Conservation (phyloP, 2,888 invertebrate genomes). For the Parasteatoda lunata region DNA sequence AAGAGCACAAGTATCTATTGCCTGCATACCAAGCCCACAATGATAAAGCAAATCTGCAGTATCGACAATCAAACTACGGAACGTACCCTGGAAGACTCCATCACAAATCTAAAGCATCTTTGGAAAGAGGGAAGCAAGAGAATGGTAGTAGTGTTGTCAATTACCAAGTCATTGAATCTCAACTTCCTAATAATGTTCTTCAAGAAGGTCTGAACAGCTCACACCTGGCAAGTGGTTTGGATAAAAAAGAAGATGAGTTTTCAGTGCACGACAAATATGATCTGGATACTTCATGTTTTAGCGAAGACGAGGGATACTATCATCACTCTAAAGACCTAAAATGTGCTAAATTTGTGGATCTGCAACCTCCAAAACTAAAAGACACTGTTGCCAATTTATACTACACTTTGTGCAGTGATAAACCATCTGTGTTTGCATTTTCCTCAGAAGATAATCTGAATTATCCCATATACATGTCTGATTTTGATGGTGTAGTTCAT, state of each 20-base stretch:
- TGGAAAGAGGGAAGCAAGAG: constrained; percentile 22
- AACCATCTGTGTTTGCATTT: constrained; percentile 36
- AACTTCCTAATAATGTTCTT: constrained; percentile 8
- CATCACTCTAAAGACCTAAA: constrained; percentile 50
- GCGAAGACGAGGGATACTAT: constrained; percentile 56
- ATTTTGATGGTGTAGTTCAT: constrained; percentile 61
- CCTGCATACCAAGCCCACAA: constrained; percentile 38
- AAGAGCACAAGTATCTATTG: constrained; percentile 52
- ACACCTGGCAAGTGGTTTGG: constrained; percentile 16
- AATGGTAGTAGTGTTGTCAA: constrained; percentile 17
- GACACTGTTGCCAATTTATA: constrained; percentile 56
- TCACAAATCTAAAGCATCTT: constrained; percentile 28
- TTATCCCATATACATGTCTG: constrained; percentile 62
- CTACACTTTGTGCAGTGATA: constrained; percentile 47
- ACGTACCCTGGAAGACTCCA: constrained; percentile 57
- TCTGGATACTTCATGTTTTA: constrained; percentile 44
- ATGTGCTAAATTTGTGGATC: constrained; percentile 12
- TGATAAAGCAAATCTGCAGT: constrained; percentile 52
- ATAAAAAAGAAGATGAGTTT: constrained; percentile 29
- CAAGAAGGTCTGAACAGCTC: constrained; percentile 40
- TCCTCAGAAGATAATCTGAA: constrained; percentile 59
- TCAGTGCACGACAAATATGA: constrained; percentile 18
- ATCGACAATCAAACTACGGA: constrained; percentile 51
- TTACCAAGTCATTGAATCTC: background rate
- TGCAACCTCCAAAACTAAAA: constrained; percentile 39